Percentiles rank a stretch among this genome's conserved stretches.
phyloP scores from a whole-genome alignment of 1,140 invertebrate species.

The Drepana arcuata region DNA sequence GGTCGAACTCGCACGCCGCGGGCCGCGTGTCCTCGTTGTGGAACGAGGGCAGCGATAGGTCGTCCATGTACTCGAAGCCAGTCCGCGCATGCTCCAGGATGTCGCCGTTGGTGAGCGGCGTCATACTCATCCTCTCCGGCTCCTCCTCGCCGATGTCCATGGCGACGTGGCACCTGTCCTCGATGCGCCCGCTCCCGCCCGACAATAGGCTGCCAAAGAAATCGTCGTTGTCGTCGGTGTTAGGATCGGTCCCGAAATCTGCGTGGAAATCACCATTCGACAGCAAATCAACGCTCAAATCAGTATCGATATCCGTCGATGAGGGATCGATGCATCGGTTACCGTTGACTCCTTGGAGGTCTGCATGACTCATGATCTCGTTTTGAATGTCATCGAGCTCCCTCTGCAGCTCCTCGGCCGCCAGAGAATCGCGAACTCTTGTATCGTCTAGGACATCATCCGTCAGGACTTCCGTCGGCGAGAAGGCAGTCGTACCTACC shows the following conservation, averaged over 20 bases:
- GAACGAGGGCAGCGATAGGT: conserved; percentile 52
- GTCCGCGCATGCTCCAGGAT: conserved; percentile 50
- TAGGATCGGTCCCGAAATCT: conserved; percentile 37
- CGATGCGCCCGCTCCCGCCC: conserved; percentile 24
- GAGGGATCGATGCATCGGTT: conserved; percentile 21
- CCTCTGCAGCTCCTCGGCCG: conserved; percentile 47
- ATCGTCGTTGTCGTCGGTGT: conserved; percentile 40
- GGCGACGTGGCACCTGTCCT: conserved; percentile 31
- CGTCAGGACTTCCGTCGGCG: conserved; percentile 18
- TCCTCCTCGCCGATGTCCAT: conserved; percentile 55
- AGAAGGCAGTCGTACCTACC: conserved; percentile 30
- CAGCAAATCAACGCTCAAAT: conserved; percentile 41
- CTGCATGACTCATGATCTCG: conserved; percentile 49
- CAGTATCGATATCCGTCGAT: conserved; percentile 34
- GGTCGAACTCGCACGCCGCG: conserved; percentile 37
- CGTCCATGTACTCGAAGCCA: conserved; percentile 55
- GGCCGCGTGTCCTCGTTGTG: conserved; percentile 49
- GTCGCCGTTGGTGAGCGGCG: conserved; percentile 51
- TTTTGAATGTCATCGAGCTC: conserved; percentile 58
- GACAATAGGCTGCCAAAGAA: conserved; percentile 47
- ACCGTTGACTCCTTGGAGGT: conserved; percentile 28
- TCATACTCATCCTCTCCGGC: conserved; percentile 53
- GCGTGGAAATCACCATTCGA: conserved; percentile 43
- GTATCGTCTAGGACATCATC: conserved; percentile 44
- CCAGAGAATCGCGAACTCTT: conserved; percentile 39